Percentiles rank a stretch among this genome's conserved stretches.
Conservation (phyloP, 2,113 vertebrate species). For the Tretioscincus oriximinensis region DNA sequence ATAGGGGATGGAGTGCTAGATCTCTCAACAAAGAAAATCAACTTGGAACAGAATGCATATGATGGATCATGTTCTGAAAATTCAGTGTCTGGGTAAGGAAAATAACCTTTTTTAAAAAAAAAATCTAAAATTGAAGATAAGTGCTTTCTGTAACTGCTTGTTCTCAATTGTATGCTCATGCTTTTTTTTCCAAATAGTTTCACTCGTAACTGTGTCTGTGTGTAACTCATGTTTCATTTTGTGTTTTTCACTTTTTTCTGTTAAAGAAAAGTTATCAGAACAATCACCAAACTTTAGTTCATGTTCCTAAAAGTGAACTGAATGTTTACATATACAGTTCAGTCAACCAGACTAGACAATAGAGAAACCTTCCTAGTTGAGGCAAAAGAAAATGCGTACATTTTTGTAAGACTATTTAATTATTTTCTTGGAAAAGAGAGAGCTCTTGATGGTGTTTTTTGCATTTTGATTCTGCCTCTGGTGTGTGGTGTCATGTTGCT, state of each 20-base stretch:
- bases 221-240: slow-evolving; percentile 77
- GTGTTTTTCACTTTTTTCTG: slow-evolving; percentile 78
- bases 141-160: slow-evolving; percentile 55
- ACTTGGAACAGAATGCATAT: slow-evolving; percentile 79
- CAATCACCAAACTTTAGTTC: slow-evolving; percentile 87
- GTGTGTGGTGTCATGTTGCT: slow-evolving; percentile 70
- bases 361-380: slow-evolving; percentile 63
- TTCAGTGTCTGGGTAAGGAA: slow-evolving; percentile 87
- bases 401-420: slow-evolving; percentile 54
- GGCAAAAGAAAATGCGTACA: slow-evolving; percentile 51
- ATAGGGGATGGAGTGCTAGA: slow-evolving; percentile 93
- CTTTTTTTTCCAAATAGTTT: slow-evolving; percentile 67
- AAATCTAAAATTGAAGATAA: slow-evolving; percentile 56
- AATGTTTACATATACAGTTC: slow-evolving; percentile 62
- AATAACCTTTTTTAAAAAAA: slow-evolving; percentile 47
- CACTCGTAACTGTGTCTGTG: slow-evolving; percentile 78
- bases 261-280: slow-evolving; percentile 88
- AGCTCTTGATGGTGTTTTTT: slow-evolving; percentile 62
- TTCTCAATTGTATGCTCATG: slow-evolving; percentile 62
- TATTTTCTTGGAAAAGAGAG: slow-evolving; percentile 60
- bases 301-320: slow-evolving; percentile 80
- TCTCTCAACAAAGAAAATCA: slow-evolving; percentile 92
- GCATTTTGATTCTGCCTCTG: slow-evolving; percentile 66
- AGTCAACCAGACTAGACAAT: slow-evolving; percentile 59
- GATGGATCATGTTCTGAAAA: slow-evolving; percentile 80